Percentiles rank a stretch among this genome's conserved stretches.
Evolutionary conservation across 37 sponge, comb jelly and placozoan genomes (phyloP).

Genomic region (Dysidea cf. avara): DNA sequence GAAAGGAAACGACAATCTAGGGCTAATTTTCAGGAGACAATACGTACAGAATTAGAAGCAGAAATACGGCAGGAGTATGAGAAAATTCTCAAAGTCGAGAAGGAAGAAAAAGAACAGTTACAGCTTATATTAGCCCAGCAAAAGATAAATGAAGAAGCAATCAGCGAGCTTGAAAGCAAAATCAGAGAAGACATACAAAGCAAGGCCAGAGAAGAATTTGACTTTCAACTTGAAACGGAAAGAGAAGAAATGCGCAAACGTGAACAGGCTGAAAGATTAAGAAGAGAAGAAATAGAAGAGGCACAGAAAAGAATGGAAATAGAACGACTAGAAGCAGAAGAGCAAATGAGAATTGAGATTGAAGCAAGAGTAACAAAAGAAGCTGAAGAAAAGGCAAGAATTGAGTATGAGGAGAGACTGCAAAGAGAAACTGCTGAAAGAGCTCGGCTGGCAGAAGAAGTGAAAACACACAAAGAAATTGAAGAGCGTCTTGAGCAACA

Average conservation of each 20-base stretch:
- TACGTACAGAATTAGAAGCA: no score
- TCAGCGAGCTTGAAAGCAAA: no score
- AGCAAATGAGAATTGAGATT: slow-evolving; percentile 56
- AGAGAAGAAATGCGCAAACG: not conserved
- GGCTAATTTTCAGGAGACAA: no score
- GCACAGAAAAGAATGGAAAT: slow-evolving; percentile 12
- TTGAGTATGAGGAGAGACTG: slow-evolving; percentile 54
- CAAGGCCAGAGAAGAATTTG: no score
- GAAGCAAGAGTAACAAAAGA: slow-evolving; percentile 59
- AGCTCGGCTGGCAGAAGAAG: slow-evolving; percentile 53
- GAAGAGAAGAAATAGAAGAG: slow-evolving; percentile 22
- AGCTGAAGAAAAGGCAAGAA: slow-evolving; percentile 46
- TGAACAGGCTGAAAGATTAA: slow-evolving; percentile 4
- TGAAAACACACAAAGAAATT: slow-evolving; percentile 35
- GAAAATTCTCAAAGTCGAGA: slow-evolving; percentile 1
- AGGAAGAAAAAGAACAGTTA: no score
- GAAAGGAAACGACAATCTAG: no score
- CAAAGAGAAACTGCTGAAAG: slow-evolving; percentile 54
- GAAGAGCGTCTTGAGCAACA: slow-evolving; percentile 39
- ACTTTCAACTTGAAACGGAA: no score
- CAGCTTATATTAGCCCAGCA: no score
- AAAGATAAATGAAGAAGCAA: no score
- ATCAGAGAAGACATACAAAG: no score
- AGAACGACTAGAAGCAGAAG: slow-evolving; percentile 51
- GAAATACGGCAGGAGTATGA: slow-evolving; percentile 11